These are phyloP conservation scores for Patiria pectinifera DNA, from an alignment of 53 echinoderm and acorn worm species.

Conservation along the genomic window DNA sequence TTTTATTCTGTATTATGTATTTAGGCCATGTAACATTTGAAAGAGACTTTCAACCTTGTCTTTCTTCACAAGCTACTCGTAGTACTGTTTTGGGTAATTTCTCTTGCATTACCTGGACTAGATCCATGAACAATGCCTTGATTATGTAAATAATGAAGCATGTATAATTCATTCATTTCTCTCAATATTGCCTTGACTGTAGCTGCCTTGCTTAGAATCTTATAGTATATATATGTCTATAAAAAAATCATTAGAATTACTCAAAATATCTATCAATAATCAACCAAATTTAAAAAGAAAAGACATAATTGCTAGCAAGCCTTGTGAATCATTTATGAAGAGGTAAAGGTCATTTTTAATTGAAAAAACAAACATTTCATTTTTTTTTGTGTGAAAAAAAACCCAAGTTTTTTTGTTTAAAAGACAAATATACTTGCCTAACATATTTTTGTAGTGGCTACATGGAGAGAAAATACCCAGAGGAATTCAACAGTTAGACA, in stretches of 20 bases:
- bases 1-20: not conserved
- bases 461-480: no score
- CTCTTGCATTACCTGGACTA: not conserved
- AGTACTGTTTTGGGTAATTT: not conserved
- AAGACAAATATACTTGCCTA: no score
- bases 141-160: not conserved
- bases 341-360: no score
- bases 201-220: not conserved
- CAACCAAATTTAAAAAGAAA: not conserved
- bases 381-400: no score
- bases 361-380: no score
- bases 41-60: not conserved
- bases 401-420: no score
- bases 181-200: not conserved
- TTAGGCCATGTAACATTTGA: not conserved
- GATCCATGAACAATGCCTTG: not conserved
- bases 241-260: not conserved
- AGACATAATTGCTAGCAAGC: not conserved
- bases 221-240: not conserved
- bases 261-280: not conserved
- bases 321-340: not conserved
- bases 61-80: not conserved
- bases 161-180: no score
- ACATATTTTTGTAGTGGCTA: no score
- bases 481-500: no score